Evolutionary conservation across 1,140 invertebrate species (phyloP).

Genomic region (Stenopsyche tienmushanensis): DNA sequence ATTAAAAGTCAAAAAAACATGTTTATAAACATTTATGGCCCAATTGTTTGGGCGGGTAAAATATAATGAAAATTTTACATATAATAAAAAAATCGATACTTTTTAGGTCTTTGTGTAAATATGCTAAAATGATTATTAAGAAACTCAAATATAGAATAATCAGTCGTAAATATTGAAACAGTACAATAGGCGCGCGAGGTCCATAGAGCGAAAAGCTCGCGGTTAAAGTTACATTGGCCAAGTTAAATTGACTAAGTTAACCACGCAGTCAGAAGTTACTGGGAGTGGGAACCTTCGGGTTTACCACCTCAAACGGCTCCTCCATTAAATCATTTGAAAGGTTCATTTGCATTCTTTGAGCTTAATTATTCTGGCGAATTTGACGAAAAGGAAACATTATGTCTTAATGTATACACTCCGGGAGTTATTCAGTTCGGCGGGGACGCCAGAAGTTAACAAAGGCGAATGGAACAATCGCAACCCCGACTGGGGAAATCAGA

Average conservation of each 20-base stretch:
- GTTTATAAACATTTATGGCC: too few relatives aligned
- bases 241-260: constrained; percentile 32
- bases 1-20: too few relatives aligned
- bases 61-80: too few relatives aligned
- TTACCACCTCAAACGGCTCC: constrained; percentile 11
- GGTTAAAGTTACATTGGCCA: constrained; percentile 29
- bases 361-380: constrained; percentile 10
- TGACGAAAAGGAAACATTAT: neutral
- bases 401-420: neutral
- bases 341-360: constrained; percentile 21
- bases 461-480: too few relatives aligned
- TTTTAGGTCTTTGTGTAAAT: too few relatives aligned
- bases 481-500: too few relatives aligned
- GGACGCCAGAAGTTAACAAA: neutral
- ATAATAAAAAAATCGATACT: too few relatives aligned
- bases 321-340: constrained; percentile 22
- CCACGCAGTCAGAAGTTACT: constrained; percentile 14
- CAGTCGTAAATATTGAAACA: neutral
- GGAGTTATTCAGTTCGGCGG: neutral
- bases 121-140: too few relatives aligned
- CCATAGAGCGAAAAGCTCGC: too few relatives aligned
- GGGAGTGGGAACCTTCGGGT: neutral
- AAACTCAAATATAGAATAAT: constrained; percentile 1
- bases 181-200: too few relatives aligned
- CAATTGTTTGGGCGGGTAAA: too few relatives aligned